These are phyloP conservation scores for Eupsilia transversa DNA, from an alignment of 2,888 invertebrate species.

Conservation along the genomic window DNA sequence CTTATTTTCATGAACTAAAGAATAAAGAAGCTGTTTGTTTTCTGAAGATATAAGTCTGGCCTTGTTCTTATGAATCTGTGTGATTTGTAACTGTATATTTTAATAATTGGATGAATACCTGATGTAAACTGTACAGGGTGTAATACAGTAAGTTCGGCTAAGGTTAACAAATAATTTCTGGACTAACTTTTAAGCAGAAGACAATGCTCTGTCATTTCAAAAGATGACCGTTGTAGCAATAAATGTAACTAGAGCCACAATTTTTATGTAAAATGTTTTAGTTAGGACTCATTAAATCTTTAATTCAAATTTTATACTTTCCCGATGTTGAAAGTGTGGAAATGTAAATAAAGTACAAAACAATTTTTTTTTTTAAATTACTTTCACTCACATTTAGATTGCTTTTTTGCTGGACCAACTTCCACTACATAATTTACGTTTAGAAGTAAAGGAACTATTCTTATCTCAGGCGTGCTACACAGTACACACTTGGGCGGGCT, in stretches of 20 bases:
- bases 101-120: too few relatives aligned
- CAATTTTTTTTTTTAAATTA: too few relatives aligned
- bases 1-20: neutral
- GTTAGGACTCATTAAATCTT: neutral
- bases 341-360: conserved; percentile 24
- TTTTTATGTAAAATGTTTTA: conserved; percentile 1
- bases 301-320: neutral
- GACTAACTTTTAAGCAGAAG: neutral
- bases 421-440: neutral
- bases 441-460: neutral
- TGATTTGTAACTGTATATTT: neutral
- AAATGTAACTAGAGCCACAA: neutral
- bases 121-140: neutral
- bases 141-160: neutral
- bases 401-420: neutral
- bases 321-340: neutral
- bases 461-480: too few relatives aligned
- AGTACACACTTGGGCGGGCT: too few relatives aligned
- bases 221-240: neutral
- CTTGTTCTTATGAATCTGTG: neutral
- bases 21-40: neutral
- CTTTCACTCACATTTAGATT: conserved; percentile 27
- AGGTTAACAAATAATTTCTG: neutral
- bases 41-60: neutral
- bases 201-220: neutral